Conservation (phyloP, 2,113 vertebrate genomes). For the Canis aureus region DNA sequence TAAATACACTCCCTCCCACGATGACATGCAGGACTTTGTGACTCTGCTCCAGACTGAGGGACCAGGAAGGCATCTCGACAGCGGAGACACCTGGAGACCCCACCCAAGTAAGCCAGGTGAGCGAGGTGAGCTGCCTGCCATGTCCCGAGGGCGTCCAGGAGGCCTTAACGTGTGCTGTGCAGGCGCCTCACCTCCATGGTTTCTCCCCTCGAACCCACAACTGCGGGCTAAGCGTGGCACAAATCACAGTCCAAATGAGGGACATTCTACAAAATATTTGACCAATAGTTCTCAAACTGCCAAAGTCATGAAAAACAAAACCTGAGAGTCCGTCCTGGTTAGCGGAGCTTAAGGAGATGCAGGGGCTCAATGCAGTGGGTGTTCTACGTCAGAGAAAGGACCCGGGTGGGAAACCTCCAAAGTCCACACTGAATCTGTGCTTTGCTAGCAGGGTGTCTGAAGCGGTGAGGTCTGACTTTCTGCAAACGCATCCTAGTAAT, state of each 20-base stretch:
- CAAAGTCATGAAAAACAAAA: rapidly evolving
- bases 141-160: neutral
- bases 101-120: rapidly evolving
- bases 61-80: rapidly evolving
- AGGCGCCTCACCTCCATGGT: rapidly evolving
- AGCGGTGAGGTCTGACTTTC: neutral
- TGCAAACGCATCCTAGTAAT: too few relatives aligned
- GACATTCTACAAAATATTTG: neutral
- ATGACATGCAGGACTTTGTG: rapidly evolving
- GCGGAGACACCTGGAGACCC: neutral
- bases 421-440: rapidly evolving
- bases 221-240: too few relatives aligned
- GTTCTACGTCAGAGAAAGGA: too few relatives aligned
- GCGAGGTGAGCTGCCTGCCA: rapidly evolving
- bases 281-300: neutral
- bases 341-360: rapidly evolving
- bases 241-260: neutral
- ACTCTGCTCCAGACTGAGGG: rapidly evolving
- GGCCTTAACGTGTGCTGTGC: rapidly evolving
- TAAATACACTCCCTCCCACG: too few relatives aligned
- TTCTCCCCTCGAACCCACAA: neutral
- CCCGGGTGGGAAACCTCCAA: neutral
- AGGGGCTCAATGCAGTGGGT: rapidly evolving
- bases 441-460: rapidly evolving
- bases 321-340: neutral